Conservation (phyloP, 2,888 invertebrate species). For the Bedellia somnulentella region DNA sequence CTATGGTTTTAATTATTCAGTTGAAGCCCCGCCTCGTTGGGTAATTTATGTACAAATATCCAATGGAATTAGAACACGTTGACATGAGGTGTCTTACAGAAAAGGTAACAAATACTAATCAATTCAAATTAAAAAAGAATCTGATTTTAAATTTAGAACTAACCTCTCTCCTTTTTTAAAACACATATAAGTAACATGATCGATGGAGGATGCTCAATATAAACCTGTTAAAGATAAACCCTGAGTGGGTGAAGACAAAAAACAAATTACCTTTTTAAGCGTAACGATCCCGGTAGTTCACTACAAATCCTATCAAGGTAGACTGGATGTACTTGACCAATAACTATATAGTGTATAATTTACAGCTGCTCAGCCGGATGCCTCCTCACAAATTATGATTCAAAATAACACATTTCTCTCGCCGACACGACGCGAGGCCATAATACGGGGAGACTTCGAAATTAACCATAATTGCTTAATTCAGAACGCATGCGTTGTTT, state of each 20-base stretch:
- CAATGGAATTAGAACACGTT: conserved; percentile 46
- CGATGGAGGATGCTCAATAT: no score
- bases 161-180: no score
- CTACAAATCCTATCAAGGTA: conserved; percentile 22
- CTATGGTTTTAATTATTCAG: conserved; percentile 43
- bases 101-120: conserved; percentile 38
- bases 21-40: conserved; percentile 37
- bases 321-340: conserved; percentile 23
- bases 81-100: conserved; percentile 37
- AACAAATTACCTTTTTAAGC: conserved; percentile 10
- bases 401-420: conserved; percentile 55
- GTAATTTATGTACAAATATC: conserved; percentile 50
- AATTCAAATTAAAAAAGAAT: conserved; percentile 25
- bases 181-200: no score
- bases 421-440: conserved; percentile 36
- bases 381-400: conserved; percentile 59
- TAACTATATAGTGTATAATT: conserved; percentile 33
- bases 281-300: conserved; percentile 20
- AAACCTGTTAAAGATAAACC: no score
- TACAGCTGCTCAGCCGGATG: conserved; percentile 55
- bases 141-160: no score
- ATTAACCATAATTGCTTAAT: conserved; percentile 62
- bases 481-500: conserved; percentile 42
- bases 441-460: conserved; percentile 49
- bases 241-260: no score